A percentile compares a stretch with the other conserved stretches of the same genome.
Conservation (phyloP, 2,888 invertebrate species). For the Acleris sparsana region DNA sequence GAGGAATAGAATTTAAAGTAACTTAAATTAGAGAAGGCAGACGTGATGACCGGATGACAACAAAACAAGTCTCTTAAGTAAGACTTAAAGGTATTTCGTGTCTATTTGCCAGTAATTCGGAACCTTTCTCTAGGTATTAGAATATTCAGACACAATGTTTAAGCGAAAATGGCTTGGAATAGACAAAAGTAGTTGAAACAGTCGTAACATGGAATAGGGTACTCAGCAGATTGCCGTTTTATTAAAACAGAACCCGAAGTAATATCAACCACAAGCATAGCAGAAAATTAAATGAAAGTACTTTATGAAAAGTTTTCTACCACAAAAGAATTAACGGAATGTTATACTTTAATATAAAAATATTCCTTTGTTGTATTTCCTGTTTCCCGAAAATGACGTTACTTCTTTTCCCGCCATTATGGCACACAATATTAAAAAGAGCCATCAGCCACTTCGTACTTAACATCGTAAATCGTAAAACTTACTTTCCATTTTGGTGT, state of each 20-base stretch:
- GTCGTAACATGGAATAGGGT: constrained; percentile 7
- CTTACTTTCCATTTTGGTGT: constrained; percentile 32
- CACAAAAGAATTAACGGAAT: constrained; percentile 39
- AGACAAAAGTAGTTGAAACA: neutral
- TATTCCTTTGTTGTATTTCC: constrained; percentile 31
- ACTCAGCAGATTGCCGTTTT: constrained; percentile 23
- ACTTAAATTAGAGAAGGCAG: too few relatives aligned
- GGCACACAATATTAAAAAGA: constrained; percentile 15
- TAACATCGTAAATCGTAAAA: constrained; percentile 25
- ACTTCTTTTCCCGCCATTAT: constrained; percentile 16
- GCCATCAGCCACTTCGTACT: constrained; percentile 9
- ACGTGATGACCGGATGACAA: too few relatives aligned
- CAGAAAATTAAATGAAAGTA: too few relatives aligned
- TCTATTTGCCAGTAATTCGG: too few relatives aligned
- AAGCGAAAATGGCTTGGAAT: neutral
- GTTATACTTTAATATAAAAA: constrained; percentile 33
- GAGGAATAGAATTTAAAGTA: too few relatives aligned
- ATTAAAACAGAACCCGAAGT: constrained; percentile 11
- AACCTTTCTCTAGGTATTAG: neutral
- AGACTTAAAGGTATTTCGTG: too few relatives aligned
- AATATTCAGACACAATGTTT: constrained; percentile 3
- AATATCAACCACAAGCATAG: constrained; percentile 24
- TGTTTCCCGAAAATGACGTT: constrained; percentile 25
- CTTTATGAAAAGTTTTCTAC: constrained; percentile 34
- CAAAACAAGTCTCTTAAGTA: too few relatives aligned